These are phyloP conservation scores for Rhombomys opimus DNA, from an alignment of 2,113 vertebrate genomes.

Conservation along the genomic window DNA sequence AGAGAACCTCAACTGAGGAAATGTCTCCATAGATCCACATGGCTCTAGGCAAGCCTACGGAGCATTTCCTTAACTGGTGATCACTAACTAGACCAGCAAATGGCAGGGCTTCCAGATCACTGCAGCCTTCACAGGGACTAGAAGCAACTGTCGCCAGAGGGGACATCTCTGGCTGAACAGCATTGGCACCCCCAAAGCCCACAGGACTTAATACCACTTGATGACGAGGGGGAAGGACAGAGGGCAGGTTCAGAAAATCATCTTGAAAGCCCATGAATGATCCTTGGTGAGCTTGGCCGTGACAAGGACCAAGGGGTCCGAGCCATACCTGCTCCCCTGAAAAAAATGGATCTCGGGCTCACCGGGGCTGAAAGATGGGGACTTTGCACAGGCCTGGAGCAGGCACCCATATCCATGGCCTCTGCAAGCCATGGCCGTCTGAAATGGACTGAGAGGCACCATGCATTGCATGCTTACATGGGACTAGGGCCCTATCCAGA, in stretches of 20 bases:
- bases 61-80: not conserved
- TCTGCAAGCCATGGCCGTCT: not conserved
- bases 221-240: not conserved
- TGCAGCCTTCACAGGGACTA: not conserved
- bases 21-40: not conserved
- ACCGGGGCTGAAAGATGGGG: rapidly evolving
- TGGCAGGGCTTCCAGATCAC: not conserved
- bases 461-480: not conserved
- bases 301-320: not conserved
- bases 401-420: rapidly evolving
- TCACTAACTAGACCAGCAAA: too few relatives aligned
- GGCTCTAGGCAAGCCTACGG: not conserved
- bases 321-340: rapidly evolving
- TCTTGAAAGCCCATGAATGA: not conserved
- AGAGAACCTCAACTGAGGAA: not conserved
- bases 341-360: too few relatives aligned
- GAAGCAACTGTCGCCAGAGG: not conserved
- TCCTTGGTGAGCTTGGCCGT: not conserved
- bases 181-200: not conserved
- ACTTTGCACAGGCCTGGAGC: rapidly evolving
- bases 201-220: rapidly evolving
- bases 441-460: not conserved
- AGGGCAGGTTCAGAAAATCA: rapidly evolving
- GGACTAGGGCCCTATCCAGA: not conserved
- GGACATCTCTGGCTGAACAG: not conserved